Conservation (phyloP, 2,113 vertebrate species). For the Phrynosoma blainvillii region DNA sequence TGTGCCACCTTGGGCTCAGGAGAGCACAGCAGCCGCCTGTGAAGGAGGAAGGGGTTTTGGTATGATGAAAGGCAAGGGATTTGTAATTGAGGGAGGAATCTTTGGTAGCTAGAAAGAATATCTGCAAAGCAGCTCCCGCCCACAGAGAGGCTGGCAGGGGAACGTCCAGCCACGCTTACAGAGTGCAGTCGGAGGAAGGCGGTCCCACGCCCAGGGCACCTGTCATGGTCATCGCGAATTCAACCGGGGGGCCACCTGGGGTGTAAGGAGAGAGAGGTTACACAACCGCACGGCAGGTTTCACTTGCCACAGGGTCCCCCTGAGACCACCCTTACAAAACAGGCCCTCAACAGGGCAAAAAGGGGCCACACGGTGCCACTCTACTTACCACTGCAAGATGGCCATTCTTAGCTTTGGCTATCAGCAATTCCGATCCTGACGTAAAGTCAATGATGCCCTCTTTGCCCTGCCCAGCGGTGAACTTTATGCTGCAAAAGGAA, state of each 20-base stretch:
- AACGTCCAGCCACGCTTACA: not conserved
- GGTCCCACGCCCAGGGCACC: not conserved
- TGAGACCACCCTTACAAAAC: too few species aligned
- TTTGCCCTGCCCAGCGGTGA: conserved; percentile 87
- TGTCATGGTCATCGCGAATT: conserved; percentile 92
- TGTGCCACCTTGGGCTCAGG: not conserved
- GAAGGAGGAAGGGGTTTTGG: conserved; percentile 39
- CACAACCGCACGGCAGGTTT: not conserved
- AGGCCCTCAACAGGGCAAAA: too few species aligned
- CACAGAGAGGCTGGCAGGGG: conserved; percentile 36
- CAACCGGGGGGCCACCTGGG: conserved; percentile 92
- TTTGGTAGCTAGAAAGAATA: conserved; percentile 74
- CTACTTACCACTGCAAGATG: conserved; percentile 95
- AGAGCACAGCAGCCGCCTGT: not conserved
- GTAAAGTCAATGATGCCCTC: conserved; percentile 95
- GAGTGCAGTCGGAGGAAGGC: conserved; percentile 61
- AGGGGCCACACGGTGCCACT: too few species aligned
- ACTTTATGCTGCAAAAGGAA: conserved; percentile 84
- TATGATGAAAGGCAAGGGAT: not conserved
- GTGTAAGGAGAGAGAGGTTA: not conserved
- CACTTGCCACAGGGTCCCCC: too few species aligned
- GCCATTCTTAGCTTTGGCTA: conserved; percentile 94
- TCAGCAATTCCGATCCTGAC: conserved; percentile 90
- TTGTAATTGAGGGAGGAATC: conserved; percentile 27
- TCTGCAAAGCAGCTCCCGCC: conserved; percentile 59